Base-by-base conservation (phyloP, 2,797 vertebrate species). In the Peromyscus attwateri region DNA sequence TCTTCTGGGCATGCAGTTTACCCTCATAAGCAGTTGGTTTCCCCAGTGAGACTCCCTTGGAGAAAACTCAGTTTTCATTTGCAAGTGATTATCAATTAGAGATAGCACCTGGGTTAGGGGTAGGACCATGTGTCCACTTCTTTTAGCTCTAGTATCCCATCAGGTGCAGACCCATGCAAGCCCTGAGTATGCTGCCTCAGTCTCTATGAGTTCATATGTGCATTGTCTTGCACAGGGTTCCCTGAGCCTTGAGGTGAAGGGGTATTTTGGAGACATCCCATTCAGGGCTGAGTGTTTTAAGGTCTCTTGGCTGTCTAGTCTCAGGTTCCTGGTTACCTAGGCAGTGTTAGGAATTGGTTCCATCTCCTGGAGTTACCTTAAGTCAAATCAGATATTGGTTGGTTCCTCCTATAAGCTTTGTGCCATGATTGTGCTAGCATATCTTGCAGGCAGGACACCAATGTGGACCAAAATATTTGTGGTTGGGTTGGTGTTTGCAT, bases 401-500 rank as follows among this genome's bases (percentile, higher is more conserved):
- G 40, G 17, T 4, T 64, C 16, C 29, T 34, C 17, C 11, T 12
- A 85, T 3, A 34, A 49, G 16, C 9, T 85, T 66, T 49, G 43
- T 34, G 31, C 43, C 3, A 14, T 25, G 19, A 52, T 31, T 52
- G 6, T 0, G 25, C 7, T 49, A 68, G 19, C 11, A 68, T n/a
- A n/a, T 68, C 17, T 85, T 85, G 21, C 31, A 68, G 83, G 46
- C 31, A 70, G 43, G 31, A n/a, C 12, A 14, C 3, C 64, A 68
- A 10, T n/a, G 43, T n/a, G 31, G 43, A 49, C 7, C 0, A 34
- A 66, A 21, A 12, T 52, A 1, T 25, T 52, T 70, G 17, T 85
- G 66, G 64, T n/a, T 68, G 6, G 1, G 2, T 52, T n/a, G 31
- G 19, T n/a, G 1, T 34, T n/a, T 25, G 13, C 4, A 1, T 25